Evolutionary conservation across 1,140 invertebrate species (phyloP).

Genomic region (Lethocerus indicus): DNA sequence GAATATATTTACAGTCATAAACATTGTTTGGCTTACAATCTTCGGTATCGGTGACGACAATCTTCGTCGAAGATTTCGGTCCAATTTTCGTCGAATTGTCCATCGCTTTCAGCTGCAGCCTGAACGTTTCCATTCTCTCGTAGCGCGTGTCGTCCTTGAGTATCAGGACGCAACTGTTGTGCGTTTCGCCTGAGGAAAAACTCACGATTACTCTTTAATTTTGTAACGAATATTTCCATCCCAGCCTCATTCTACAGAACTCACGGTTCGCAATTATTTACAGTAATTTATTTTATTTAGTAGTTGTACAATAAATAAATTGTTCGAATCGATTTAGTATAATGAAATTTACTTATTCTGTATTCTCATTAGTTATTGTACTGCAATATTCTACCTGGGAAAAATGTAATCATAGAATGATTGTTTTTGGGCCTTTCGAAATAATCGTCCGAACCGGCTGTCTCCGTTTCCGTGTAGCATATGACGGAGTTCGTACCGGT

Average conservation of each 20-base stretch:
- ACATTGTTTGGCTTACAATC: slow-evolving; percentile 3
- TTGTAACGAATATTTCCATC: neutral
- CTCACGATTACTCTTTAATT: neutral
- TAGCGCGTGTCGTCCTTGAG: slow-evolving; percentile 1
- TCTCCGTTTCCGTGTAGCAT: slow-evolving; percentile 1
- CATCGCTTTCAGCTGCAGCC: neutral
- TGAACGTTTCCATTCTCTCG: slow-evolving; percentile 5
- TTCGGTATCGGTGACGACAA: slow-evolving; percentile 2
- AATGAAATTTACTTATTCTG: no score
- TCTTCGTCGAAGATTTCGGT: neutral
- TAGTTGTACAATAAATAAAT: no score
- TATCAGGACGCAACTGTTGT: slow-evolving; percentile 2
- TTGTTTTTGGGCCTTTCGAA: no score
- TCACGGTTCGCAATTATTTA: no score
- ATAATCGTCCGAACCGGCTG: no score
- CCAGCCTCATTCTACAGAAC: no score
- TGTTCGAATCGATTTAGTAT: no score
- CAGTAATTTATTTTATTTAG: no score
- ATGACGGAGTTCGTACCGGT: neutral
- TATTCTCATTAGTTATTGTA: no score
- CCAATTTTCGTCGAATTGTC: neutral
- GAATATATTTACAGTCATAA: no score
- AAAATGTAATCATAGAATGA: no score
- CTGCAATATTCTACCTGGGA: no score
- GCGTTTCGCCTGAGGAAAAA: slow-evolving; percentile 2